Percentiles rank a stretch among this genome's conserved stretches.
These are phyloP conservation scores for Apostichopus californicus DNA, from an alignment of 35 echinoderm and acorn worm species.

Conservation along the genomic window DNA sequence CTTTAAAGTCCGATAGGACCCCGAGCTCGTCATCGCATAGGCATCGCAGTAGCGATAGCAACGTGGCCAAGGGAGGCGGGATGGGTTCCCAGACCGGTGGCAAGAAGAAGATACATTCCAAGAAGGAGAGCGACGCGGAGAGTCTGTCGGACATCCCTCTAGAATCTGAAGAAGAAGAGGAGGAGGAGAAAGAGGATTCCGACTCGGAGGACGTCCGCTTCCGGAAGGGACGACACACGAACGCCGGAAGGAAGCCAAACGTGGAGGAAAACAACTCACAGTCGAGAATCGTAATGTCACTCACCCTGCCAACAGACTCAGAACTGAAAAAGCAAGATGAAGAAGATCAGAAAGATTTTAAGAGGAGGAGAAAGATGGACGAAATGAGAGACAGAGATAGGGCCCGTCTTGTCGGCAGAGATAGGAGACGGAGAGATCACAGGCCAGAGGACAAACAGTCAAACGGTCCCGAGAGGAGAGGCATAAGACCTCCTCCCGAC, in stretches of 20 bases:
- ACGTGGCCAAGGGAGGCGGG: not conserved
- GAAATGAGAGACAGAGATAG: not conserved
- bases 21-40: not conserved
- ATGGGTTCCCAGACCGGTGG: not conserved
- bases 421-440: not conserved
- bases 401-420: not conserved
- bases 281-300: conserved; percentile 44
- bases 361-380: conserved; percentile 30
- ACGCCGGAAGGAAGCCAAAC: not conserved
- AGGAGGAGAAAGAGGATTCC: not conserved
- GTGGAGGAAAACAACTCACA: conserved; percentile 15
- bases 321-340: conserved; percentile 42
- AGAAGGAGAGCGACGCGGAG: conserved; percentile 32
- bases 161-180: conserved; percentile 41
- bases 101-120: not conserved
- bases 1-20: not conserved
- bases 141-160: conserved; percentile 56
- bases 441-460: not conserved
- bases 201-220: conserved; percentile 49
- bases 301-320: conserved; percentile 30
- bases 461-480: conserved; percentile 11
- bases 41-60: not conserved
- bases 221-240: conserved; percentile 29
- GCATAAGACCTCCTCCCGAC: not conserved
- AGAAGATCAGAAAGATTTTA: conserved; percentile 32